Conservation (phyloP, 2,888 invertebrate species). For the Pseudococcus viburni region DNA sequence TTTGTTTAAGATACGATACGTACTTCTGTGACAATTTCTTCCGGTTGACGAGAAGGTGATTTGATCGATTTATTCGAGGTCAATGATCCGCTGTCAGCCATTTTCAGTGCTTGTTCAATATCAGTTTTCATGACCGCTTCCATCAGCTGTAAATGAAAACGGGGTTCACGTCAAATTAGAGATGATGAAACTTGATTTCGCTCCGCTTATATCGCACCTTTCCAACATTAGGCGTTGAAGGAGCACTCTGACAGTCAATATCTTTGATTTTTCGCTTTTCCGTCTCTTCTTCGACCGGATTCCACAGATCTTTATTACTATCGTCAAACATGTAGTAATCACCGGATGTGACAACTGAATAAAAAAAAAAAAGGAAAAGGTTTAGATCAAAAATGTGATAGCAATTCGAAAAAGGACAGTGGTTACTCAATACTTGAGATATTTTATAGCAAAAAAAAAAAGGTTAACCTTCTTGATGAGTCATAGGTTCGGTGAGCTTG, state of each 20-base stretch:
- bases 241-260: slow-evolving; percentile 41
- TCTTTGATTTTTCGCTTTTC: slow-evolving; percentile 18
- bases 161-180: neutral
- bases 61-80: neutral
- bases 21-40: neutral
- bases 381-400: neutral
- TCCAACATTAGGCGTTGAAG: slow-evolving; percentile 47
- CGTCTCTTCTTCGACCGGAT: slow-evolving; percentile 38
- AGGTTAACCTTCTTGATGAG: slow-evolving; percentile 85
- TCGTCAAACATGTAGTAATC: slow-evolving; percentile 99
- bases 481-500: slow-evolving; percentile 78
- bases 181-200: neutral
- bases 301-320: slow-evolving; percentile 82
- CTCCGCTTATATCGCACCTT: slow-evolving; percentile 22
- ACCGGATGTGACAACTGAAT: slow-evolving; percentile 93
- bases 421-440: too few relatives aligned
- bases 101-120: slow-evolving; percentile 58
- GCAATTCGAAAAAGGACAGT: too few relatives aligned
- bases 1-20: neutral
- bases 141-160: slow-evolving; percentile 44
- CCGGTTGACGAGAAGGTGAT: neutral
- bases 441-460: neutral
- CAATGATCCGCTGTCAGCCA: slow-evolving; percentile 26
- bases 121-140: slow-evolving; percentile 56
- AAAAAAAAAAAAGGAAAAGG: neutral